phyloP scores from a whole-genome alignment of 2,113 vertebrate genomes.

The Nipponia nippon region DNA sequence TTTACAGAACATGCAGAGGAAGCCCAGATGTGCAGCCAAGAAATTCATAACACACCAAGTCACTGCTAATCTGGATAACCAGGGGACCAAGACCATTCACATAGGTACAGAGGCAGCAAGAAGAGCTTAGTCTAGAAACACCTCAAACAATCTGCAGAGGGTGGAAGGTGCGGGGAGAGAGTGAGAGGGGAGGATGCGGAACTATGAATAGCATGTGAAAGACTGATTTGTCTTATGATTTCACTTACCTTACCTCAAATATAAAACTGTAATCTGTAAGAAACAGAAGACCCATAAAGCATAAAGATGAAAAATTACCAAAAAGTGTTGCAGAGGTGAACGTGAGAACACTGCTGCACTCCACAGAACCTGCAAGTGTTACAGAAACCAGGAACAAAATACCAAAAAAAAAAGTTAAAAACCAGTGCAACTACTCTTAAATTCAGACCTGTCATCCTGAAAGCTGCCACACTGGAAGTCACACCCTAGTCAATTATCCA shows the following conservation, averaged over 20 bases:
- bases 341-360: accelerated
- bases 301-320: background rate
- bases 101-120: background rate
- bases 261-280: background rate
- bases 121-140: background rate
- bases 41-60: background rate
- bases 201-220: background rate
- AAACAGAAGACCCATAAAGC: background rate
- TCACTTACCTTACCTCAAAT: background rate
- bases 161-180: background rate
- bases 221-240: background rate
- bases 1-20: background rate
- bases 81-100: background rate
- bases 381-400: background rate
- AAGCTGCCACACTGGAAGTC: background rate
- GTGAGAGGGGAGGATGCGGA: background rate
- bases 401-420: background rate
- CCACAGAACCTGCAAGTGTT: background rate
- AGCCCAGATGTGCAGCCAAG: background rate
- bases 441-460: background rate
- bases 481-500: background rate
- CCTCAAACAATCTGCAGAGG: background rate
- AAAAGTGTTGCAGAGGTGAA: background rate
- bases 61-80: background rate
- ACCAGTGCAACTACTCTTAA: background rate